Evolutionary conservation across 2,797 vertebrate genomes (phyloP), one percentile per base, ranked within the genome.

Genomic region (Amblyopsis hoosieri): DNA sequence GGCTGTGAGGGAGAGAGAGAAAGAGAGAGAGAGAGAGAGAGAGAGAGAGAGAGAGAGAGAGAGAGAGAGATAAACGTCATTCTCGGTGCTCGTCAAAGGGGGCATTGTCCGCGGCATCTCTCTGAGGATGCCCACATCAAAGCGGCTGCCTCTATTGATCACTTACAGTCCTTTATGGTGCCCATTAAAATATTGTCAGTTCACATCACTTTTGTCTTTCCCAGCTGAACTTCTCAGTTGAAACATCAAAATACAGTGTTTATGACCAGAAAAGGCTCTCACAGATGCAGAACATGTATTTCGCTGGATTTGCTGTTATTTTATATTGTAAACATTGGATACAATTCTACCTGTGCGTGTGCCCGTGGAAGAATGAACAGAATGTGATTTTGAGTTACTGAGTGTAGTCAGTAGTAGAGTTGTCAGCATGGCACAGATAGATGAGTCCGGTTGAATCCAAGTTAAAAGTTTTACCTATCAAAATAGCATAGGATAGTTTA

Each of bases 171-270:
- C 89, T 94, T 94, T 90, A 89, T 94, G 81, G 74, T 82, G 75
- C 82, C 91, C 89, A 93, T 91, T 91, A 90, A 91, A 93, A 92
- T 92, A 90, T 90, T 93, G 93, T 93, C 91, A 87, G 89, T 92
- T 93, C 91, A 85, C 87, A 94, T 94, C 90, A 90, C 89, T 91
- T 89, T 90, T 89, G 90, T 93, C 86, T 90, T 90, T 92, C 90
- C 90, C 91, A 91, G 88, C 84, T 92, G 89, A 91, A 90, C 89
- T 86, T 80, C 84, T 73, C 75, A 82, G 87, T 89, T 83, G 84
- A 91, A 90, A 90, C 80, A 84, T 90, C 90, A 91, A 91, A 71
- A 83, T 87, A 84, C 68, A 74, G 77, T 83, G 17, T 66, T 60
- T 49, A 58, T 61, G 62, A 74, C 59, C 62, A 69, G 31, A 45